Evolutionary conservation across 2,797 vertebrate genomes (phyloP).

Genomic region (Gallinago solitaria): DNA sequence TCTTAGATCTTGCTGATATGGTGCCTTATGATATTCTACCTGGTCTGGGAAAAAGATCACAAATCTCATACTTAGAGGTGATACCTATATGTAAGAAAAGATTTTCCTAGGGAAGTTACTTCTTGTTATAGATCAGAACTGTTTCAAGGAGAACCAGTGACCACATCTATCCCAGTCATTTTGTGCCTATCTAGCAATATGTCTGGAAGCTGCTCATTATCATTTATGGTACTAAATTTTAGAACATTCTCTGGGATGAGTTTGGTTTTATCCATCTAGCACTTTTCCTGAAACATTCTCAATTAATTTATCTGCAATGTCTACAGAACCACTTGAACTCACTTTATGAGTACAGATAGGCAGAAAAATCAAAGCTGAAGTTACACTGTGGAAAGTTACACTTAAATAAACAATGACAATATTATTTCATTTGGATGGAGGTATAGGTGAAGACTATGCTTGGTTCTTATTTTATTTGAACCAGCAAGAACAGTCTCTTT

Average conservation of each 20-base stretch:
- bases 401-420: not conserved
- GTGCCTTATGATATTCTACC: not conserved
- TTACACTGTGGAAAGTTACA: not conserved
- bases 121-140: not conserved
- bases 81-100: not conserved
- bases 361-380: not conserved
- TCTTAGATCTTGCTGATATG: not conserved
- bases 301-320: not conserved
- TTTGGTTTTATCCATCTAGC: not conserved
- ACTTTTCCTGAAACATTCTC: not conserved
- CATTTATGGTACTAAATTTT: not conserved
- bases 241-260: not conserved
- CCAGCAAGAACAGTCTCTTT: not conserved
- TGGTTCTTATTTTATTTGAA: not conserved
- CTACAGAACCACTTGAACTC: not conserved
- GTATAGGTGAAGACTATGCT: not conserved
- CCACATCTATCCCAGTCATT: not conserved
- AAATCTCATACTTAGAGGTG: not conserved
- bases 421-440: not conserved
- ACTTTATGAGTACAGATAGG: not conserved
- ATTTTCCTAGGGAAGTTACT: not conserved
- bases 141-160: not conserved
- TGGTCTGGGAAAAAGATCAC: not conserved
- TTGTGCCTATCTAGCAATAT: not conserved
- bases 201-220: not conserved